Evolutionary conservation across 2,797 vertebrate species (phyloP).

Genomic region (Phataginus tetradactyla): DNA sequence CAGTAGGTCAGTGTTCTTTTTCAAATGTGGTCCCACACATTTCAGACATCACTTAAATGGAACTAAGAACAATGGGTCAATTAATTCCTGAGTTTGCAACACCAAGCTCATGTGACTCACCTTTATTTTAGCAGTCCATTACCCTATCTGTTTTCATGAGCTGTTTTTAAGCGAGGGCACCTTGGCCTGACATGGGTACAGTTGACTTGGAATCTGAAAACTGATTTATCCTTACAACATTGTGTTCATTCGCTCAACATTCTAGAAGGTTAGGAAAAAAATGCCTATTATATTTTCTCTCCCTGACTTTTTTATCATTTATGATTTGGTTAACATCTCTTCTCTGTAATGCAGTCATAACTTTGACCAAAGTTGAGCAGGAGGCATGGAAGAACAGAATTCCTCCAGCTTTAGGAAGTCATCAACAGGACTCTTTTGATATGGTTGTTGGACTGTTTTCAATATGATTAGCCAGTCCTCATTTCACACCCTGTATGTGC

Average conservation of each 20-base stretch:
- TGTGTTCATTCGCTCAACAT: background rate
- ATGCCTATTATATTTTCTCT: background rate
- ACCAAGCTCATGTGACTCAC: background rate
- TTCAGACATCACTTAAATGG: background rate
- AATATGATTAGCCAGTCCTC: background rate
- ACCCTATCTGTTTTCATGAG: background rate
- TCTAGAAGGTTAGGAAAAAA: background rate
- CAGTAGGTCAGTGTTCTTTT: background rate
- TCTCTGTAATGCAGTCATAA: background rate
- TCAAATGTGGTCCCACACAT: background rate
- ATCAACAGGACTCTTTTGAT: background rate
- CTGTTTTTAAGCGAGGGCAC: background rate
- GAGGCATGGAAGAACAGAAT: background rate
- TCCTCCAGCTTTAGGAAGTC: background rate
- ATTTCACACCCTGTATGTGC: background rate
- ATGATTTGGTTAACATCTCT: background rate
- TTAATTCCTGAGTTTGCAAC: background rate
- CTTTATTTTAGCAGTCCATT: background rate
- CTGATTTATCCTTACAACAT: constrained; percentile 5
- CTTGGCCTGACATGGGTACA: background rate
- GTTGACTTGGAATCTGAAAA: constrained; percentile 1
- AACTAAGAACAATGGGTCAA: background rate
- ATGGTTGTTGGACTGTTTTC: background rate
- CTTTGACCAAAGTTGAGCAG: background rate
- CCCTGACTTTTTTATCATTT: background rate